phyloP scores from a whole-genome alignment of 2,888 invertebrate genomes.

The Microplitis manilae region DNA sequence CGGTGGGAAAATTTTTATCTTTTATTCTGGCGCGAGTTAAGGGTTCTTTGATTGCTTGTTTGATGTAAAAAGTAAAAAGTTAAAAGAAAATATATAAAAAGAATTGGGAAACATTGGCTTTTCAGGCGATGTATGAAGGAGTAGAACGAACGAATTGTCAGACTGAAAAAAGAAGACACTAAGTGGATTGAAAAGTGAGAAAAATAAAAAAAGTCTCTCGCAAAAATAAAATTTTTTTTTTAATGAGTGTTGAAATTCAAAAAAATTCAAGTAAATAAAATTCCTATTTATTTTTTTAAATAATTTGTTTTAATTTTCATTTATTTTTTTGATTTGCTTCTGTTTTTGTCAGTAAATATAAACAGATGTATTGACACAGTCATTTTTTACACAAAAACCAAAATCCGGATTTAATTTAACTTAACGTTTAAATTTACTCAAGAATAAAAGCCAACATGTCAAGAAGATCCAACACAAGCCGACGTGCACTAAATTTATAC shows the following conservation, averaged over 20 bases:
- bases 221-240: background rate
- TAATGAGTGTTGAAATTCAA: background rate
- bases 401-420: constrained; percentile 33
- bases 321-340: background rate
- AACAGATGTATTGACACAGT: constrained; percentile 20
- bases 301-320: background rate
- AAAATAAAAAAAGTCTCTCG: background rate
- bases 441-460: constrained; percentile 45
- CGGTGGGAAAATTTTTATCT: background rate
- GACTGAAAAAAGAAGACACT: constrained; percentile 18
- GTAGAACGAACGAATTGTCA: constrained; percentile 1
- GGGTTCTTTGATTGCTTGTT: constrained; percentile 12
- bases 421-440: constrained; percentile 42
- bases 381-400: constrained; percentile 17
- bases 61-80: constrained; percentile 5
- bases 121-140: background rate
- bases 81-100: background rate
- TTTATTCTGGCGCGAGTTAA: background rate
- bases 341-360: constrained; percentile 29
- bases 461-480: constrained; percentile 45
- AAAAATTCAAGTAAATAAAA: background rate
- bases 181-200: background rate
- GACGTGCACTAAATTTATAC: constrained; percentile 42
- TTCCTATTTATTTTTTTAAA: background rate
- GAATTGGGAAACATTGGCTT: background rate